Percentiles rank a stretch among this genome's conserved stretches.
These are phyloP conservation scores for Glossophaga mutica DNA, from an alignment of 2,797 vertebrate genomes.

Conservation along the genomic window DNA sequence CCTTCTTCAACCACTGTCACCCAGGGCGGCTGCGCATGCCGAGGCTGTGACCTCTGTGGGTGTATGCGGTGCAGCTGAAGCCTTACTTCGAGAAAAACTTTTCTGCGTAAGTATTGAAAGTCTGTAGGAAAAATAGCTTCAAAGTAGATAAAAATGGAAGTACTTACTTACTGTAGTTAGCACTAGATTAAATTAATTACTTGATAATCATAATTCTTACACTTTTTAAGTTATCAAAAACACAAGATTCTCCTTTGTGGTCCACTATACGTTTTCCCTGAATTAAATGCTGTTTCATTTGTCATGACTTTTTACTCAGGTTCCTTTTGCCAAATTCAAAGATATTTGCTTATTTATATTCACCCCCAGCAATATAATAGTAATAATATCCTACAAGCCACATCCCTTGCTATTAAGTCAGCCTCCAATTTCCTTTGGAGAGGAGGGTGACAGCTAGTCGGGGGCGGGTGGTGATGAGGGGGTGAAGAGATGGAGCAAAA, in stretches of 20 bases:
- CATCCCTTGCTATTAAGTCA: not conserved
- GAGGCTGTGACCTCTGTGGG: not conserved
- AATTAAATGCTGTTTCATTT: not conserved
- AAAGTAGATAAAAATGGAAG: not conserved
- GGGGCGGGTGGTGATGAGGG: too few relatives aligned
- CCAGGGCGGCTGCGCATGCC: not conserved
- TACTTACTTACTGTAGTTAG: not conserved
- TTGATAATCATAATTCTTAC: not conserved
- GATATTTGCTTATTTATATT: not conserved
- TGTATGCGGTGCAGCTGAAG: not conserved
- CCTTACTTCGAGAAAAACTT: not conserved
- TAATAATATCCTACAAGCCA: not conserved
- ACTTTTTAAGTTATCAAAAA: not conserved
- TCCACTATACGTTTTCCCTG: not conserved
- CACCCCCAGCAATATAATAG: not conserved
- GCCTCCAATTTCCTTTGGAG: not conserved
- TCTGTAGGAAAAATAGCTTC: not conserved
- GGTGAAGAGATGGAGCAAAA: not conserved
- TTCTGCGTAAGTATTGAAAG: not conserved
- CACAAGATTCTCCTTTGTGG: not conserved
- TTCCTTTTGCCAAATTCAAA: conserved; percentile 3
- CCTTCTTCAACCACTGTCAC: not conserved
- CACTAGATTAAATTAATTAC: not conserved
- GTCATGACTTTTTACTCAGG: not conserved
- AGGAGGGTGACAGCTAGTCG: not conserved